Conservation (phyloP, 2,113 vertebrate genomes). For the Nothocercus nigrocapillus region DNA sequence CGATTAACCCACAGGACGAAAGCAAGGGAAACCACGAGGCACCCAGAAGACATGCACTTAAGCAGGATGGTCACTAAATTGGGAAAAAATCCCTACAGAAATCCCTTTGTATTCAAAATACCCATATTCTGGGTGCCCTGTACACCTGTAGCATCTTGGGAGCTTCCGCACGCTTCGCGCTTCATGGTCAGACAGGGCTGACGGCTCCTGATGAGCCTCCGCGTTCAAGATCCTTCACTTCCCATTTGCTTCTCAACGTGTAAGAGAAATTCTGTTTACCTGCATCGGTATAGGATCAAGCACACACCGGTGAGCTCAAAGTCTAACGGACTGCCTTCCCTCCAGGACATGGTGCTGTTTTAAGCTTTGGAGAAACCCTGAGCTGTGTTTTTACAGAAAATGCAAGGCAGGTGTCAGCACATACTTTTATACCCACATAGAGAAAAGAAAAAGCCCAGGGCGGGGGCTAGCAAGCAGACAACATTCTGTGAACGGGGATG, state of each 20-base stretch:
- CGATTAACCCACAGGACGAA: background rate
- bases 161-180: rapidly evolving
- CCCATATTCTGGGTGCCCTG: rapidly evolving
- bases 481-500: background rate
- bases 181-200: background rate
- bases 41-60: background rate
- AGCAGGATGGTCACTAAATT: background rate
- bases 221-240: background rate
- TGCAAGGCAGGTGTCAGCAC: background rate
- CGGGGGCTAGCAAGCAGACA: background rate
- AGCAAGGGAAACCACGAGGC: background rate
- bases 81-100: background rate
- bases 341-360: background rate
- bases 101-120: background rate
- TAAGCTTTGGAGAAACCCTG: background rate
- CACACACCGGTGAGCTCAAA: background rate
- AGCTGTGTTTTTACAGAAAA: background rate
- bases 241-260: background rate
- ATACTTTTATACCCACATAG: background rate
- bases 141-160: background rate
- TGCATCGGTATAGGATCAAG: background rate
- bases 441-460: background rate
- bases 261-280: background rate
- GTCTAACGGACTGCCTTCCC: background rate
- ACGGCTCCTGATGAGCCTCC: background rate